Evolutionary conservation across 2,888 invertebrate genomes (phyloP).

Genomic region (Brenthis ino): DNA sequence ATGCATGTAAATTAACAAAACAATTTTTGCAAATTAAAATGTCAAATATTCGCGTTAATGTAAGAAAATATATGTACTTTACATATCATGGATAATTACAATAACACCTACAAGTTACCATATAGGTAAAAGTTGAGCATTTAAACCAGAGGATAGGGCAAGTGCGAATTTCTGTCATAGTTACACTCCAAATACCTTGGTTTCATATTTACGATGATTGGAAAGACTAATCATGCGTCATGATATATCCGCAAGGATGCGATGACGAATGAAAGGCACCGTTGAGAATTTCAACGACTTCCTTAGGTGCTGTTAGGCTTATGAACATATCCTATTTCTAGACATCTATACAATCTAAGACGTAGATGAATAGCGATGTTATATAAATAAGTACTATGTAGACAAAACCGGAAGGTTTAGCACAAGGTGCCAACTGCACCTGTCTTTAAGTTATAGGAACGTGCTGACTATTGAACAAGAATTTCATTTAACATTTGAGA

Average conservation of each 20-base stretch:
- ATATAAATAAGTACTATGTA: conserved; percentile 62
- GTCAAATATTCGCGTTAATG: too few relatives aligned
- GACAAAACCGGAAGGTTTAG: conserved; percentile 66
- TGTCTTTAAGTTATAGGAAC: conserved; percentile 53
- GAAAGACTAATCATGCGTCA: conserved; percentile 25
- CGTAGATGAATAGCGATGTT: conserved; percentile 48
- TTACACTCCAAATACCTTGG: background rate
- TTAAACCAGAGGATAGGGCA: too few relatives aligned
- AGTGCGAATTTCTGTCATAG: too few relatives aligned
- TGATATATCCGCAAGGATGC: conserved; percentile 34
- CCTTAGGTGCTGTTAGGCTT: conserved; percentile 43
- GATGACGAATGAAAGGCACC: conserved; percentile 38
- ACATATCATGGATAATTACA: too few relatives aligned
- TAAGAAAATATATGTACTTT: too few relatives aligned
- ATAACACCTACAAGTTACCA: too few relatives aligned
- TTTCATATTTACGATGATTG: background rate
- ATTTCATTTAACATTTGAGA: conserved; percentile 21
- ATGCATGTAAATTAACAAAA: too few relatives aligned
- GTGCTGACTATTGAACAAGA: conserved; percentile 30
- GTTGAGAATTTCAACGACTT: conserved; percentile 60
- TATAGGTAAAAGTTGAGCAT: too few relatives aligned
- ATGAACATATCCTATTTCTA: background rate
- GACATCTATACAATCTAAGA: conserved; percentile 30
- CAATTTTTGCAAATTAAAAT: too few relatives aligned
- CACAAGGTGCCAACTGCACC: conserved; percentile 72